Evolutionary conservation across 1,140 invertebrate species (phyloP), one percentile per base, ranked within the genome.

Genomic region (Camponotus floridanus): DNA sequence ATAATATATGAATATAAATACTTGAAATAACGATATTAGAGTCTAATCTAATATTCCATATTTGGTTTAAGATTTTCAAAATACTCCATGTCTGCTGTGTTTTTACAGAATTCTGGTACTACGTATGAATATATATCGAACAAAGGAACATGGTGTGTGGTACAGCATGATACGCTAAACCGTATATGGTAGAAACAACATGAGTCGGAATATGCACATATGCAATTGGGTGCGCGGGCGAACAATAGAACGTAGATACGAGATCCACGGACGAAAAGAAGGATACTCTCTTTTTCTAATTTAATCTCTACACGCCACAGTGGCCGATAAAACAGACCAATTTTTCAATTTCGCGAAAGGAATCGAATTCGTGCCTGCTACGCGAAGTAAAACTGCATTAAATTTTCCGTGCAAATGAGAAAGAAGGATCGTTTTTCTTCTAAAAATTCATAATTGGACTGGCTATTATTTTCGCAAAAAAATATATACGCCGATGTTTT

Each of bases 261-360:
- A 79, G 68, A 79, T 84, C 51, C 86, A 42, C 36, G n/a, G 36
- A 13, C 21, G 57, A n/a, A 68, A 42, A 62, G 74, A 48, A 62
- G 55, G 5, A 51, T 62, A 61, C 61, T 87, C 59, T 3, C 18
- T 62, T 85, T 88, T 74, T 70, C 86, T 76, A 76, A 88, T 88
- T 88, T 88, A 88, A 88, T 88, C 73, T 68, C 70, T 78, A 65
- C 70, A 39, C 80, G 59, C 48, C 33, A 61, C 33, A 61, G 51
- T 45, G 18, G 45, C 71, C 57, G 73, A 84, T 84, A 76, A 64
- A 65, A 85, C 73, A 76, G 81, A 42, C 59, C 73, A 45, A 76
- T 85, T 85, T 85, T 85, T 78, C 81, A 85, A 85, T 85, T 78
- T 85, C 73, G 21, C 81, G 61, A 85, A 67, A 78, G 62, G 48